These are phyloP conservation scores for Clitarchus hookeri DNA, from an alignment of 2,888 invertebrate species.

Conservation along the genomic window DNA sequence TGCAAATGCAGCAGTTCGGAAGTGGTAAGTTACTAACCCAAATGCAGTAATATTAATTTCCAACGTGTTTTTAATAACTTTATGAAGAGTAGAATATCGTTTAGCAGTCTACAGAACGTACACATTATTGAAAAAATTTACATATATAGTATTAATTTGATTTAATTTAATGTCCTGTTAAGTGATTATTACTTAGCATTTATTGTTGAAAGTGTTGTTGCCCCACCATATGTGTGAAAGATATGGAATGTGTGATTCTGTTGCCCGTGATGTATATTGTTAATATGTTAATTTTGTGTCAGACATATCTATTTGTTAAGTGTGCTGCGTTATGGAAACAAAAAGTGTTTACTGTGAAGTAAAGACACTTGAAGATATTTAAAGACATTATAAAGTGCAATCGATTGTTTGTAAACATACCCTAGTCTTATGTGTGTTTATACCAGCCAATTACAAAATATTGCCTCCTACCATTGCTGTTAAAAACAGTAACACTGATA, in stretches of 20 bases:
- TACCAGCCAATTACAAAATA: conserved; percentile 4
- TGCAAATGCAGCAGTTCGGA: background rate
- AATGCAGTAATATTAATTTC: background rate
- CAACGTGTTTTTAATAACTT: background rate
- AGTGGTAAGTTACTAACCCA: background rate
- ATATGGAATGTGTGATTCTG: background rate
- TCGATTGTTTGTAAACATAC: background rate
- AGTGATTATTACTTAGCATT: background rate
- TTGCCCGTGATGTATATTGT: background rate
- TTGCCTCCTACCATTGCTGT: background rate
- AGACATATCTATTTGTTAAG: background rate
- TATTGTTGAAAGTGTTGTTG: background rate
- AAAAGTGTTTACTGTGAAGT: background rate
- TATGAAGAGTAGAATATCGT: background rate
- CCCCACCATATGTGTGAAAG: background rate
- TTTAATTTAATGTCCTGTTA: background rate
- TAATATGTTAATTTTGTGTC: background rate
- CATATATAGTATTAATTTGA: background rate
- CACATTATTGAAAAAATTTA: background rate
- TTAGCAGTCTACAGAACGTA: background rate
- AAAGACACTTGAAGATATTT: conserved; percentile 6
- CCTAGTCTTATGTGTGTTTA: background rate
- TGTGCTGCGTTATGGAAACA: background rate
- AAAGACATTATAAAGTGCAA: conserved; percentile 10
- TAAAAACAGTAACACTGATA: background rate